Percentiles rank a stretch among this genome's conserved stretches.
These are phyloP conservation scores for Smittia aterrima DNA, from an alignment of 2,888 invertebrate genomes.

Conservation along the genomic window DNA sequence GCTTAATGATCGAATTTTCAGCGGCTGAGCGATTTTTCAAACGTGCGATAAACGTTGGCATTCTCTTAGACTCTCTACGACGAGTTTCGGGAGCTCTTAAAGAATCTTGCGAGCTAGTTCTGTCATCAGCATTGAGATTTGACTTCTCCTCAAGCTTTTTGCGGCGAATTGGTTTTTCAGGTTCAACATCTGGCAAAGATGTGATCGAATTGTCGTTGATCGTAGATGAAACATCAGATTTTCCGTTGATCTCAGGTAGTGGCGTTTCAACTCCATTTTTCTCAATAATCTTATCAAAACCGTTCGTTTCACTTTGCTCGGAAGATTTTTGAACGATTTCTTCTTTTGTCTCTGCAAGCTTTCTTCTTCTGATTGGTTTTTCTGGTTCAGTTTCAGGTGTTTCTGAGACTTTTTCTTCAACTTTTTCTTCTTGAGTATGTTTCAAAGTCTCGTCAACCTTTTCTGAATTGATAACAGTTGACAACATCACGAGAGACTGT, in stretches of 20 bases:
- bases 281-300: too few species aligned
- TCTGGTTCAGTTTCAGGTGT: slow-evolving; percentile 45
- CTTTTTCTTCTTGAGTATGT: slow-evolving; percentile 37
- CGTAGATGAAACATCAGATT: slow-evolving; percentile 34
- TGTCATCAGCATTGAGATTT: too few species aligned
- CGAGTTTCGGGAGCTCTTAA: slow-evolving; percentile 31
- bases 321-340: slow-evolving; percentile 43
- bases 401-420: slow-evolving; percentile 44
- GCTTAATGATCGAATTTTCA: slow-evolving; percentile 69
- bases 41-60: slow-evolving; percentile 74
- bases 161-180: slow-evolving; percentile 2
- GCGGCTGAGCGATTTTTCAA: slow-evolving; percentile 74
- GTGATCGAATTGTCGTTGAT: slow-evolving; percentile 44
- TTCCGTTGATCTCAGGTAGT: background rate
- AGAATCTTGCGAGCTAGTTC: background rate
- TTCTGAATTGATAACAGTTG: background rate
- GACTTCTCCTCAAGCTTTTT: slow-evolving; percentile 16
- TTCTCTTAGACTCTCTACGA: slow-evolving; percentile 59
- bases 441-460: background rate
- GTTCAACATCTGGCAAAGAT: slow-evolving; percentile 40
- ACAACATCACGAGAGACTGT: slow-evolving; percentile 45
- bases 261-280: too few species aligned
- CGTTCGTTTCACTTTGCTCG: slow-evolving; percentile 43
- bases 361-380: slow-evolving; percentile 42
- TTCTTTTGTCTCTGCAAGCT: slow-evolving; percentile 42